Evolutionary conservation across 1,140 invertebrate species (phyloP), one percentile per base, ranked within the genome.

Genomic region (Panulirus ornatus): DNA sequence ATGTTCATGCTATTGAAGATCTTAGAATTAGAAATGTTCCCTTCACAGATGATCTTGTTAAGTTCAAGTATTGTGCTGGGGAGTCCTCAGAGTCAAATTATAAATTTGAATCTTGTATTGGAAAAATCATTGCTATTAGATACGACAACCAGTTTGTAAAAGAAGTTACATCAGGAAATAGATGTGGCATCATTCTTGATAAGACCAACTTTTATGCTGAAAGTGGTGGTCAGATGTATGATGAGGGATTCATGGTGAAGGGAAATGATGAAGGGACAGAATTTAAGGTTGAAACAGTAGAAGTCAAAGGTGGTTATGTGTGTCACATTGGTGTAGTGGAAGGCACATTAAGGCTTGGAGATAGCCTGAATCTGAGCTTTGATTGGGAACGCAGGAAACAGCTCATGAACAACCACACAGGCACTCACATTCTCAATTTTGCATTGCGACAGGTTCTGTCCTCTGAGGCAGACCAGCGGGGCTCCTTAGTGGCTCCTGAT

Each of bases 361-460:
- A 99, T 94, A 95, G 95, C 93, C 94, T 99, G 11, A 95, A 95
- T 83, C 94, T 99, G 22, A 95, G 96, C 91, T 95, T 99, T 90
- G 98, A 99, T 94, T 96, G 96, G 82, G 94, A 94, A 79, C 95
- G 98, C 88, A 95, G 98, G 93, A 95, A 96, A 92, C 94, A 97
- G 8, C 95, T 99, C 36, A 99, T 99, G 99, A 99, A 97, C 93
- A 99, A 99, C 94, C 99, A 99, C 93, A 99, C 99, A 36, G 99
- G 98, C 38, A 99, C 99, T 0, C 99, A 99, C 94, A 96, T 98
- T 75, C 95, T 99, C 0, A 99, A 99, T 95, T 98, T 97, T 95
- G 98, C 97, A 40, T 94, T 99, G 58, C 95, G 99, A 79, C 96
- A 96, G 93, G 97, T 99, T 75, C 94, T 99, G 30, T 96, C 97